A percentile compares a stretch with the other conserved stretches of the same genome.
phyloP scores from a whole-genome alignment of 37 sponge, comb jelly and placozoan species.

The Hexactinellida sp. region DNA sequence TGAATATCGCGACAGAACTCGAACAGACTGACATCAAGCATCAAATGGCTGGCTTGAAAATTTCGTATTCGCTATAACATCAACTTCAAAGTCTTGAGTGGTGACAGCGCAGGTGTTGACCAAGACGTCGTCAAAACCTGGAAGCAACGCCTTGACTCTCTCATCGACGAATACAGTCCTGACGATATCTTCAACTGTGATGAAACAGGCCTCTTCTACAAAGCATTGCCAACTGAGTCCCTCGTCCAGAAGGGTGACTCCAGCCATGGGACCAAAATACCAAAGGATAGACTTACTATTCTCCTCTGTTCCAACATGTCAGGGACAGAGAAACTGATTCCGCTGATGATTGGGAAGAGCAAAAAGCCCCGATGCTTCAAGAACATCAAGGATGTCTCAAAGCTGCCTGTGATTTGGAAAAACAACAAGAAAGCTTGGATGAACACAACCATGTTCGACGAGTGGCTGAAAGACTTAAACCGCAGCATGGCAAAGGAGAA shows the following conservation, averaged over 20 bases:
- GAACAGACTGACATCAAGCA: neutral
- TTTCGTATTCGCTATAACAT: conserved; percentile 10
- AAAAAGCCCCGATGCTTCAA: neutral
- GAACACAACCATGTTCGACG: conserved; percentile 13
- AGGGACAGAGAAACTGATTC: neutral
- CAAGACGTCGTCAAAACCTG: neutral
- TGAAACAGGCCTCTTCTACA: conserved; percentile 17
- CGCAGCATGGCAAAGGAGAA: conserved; percentile 8
- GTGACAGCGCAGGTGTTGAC: neutral
- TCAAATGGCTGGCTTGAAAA: neutral
- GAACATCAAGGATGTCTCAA: conserved; percentile 7
- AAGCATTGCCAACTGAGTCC: conserved; percentile 5
- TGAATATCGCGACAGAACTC: conserved; percentile 8
- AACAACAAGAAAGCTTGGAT: conserved; percentile 17
- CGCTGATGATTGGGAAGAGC: conserved; percentile 15
- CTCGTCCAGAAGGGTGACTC: conserved; percentile 14
- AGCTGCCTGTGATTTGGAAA: neutral
- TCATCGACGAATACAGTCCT: conserved; percentile 12
- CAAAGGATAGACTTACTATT: neutral
- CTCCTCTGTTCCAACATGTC: conserved; percentile 19
- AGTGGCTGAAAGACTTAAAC: conserved; percentile 16
- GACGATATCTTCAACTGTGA: neutral
- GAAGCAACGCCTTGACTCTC: conserved; percentile 4
- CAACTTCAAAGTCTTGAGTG: neutral
- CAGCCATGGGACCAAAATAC: neutral